Evolutionary conservation across 2,113 vertebrate genomes (phyloP).

Genomic region (Hypanus sabinus): DNA sequence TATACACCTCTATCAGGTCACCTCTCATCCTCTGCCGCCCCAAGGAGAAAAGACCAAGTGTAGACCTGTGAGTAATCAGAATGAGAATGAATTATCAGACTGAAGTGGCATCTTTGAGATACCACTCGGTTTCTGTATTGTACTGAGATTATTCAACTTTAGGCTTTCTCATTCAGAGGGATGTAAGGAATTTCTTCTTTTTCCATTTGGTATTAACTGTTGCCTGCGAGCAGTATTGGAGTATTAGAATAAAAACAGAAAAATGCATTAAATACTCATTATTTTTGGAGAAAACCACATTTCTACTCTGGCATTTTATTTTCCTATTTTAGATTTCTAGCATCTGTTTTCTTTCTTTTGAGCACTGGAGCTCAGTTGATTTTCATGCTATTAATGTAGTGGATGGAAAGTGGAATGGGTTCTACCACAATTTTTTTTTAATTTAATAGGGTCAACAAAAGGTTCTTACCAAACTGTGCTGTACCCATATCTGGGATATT

Average conservation of each 20-base stretch:
- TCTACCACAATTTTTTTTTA: background rate
- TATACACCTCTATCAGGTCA: too few species aligned
- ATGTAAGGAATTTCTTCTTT: background rate
- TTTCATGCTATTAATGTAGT: background rate
- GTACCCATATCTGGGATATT: background rate
- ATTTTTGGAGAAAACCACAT: too few species aligned
- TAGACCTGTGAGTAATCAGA: too few species aligned
- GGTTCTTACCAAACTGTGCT: background rate
- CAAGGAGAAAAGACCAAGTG: too few species aligned
- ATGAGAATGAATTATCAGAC: too few species aligned
- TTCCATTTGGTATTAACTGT: background rate
- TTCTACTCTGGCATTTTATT: too few species aligned
- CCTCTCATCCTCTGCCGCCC: too few species aligned
- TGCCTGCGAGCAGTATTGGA: background rate
- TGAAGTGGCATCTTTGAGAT: too few species aligned
- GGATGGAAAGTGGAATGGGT: background rate
- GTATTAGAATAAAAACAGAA: too few species aligned
- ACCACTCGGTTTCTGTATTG: background rate
- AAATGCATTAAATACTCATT: too few species aligned
- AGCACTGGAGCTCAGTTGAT: background rate
- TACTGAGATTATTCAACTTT: background rate
- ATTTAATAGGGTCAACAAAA: background rate
- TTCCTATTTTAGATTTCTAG: too few species aligned
- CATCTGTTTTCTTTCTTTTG: too few species aligned
- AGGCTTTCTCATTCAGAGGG: background rate